Conservation (phyloP, 2,113 vertebrate species). For the Falcunculus frontatus region DNA sequence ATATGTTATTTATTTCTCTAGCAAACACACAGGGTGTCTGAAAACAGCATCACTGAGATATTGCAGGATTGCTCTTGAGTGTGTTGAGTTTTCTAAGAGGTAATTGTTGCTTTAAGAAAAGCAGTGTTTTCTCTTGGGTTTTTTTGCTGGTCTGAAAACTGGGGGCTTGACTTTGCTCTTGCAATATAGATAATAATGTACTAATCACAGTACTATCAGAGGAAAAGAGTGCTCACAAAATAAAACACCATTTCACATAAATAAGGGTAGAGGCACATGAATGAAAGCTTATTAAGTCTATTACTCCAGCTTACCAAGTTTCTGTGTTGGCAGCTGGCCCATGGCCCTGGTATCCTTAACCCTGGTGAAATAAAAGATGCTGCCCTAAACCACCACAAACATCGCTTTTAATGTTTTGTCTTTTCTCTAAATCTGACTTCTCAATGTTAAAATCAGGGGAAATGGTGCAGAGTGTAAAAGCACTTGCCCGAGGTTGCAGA, state of each 20-base stretch:
- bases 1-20: constrained; percentile 22
- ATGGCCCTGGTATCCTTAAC: background rate
- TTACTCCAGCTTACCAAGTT: background rate
- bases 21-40: background rate
- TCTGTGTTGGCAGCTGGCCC: background rate
- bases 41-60: background rate
- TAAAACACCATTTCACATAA: background rate
- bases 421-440: background rate
- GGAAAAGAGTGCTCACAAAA: background rate
- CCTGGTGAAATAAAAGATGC: background rate
- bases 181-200: background rate
- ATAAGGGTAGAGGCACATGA: background rate
- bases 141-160: background rate
- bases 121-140: background rate
- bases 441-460: background rate
- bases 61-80: background rate
- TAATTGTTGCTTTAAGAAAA: background rate
- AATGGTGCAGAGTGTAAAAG: background rate
- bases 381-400: background rate
- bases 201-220: background rate
- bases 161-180: background rate
- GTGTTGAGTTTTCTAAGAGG: background rate
- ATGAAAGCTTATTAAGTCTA: background rate
- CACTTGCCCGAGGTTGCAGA: background rate
- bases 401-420: background rate